phyloP scores from a whole-genome alignment of 2,113 vertebrate genomes.

The Barbus barbus region DNA sequence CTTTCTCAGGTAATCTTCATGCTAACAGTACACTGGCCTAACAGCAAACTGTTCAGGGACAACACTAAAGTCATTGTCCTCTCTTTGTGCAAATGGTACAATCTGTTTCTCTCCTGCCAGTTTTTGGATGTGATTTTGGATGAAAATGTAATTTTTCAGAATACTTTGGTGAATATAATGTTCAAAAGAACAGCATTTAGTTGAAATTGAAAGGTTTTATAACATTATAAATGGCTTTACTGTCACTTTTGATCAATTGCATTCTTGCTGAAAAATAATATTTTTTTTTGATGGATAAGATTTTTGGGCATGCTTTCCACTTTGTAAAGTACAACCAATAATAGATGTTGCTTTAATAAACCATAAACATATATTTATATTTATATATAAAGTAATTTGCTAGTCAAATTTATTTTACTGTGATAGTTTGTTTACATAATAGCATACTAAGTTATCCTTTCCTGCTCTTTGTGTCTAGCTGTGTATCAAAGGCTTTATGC shows the following conservation, averaged over 20 bases:
- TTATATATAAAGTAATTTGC: no score
- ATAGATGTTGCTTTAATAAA: neutral
- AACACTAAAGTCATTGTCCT: neutral
- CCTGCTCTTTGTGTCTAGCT: no score
- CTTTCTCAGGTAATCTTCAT: neutral
- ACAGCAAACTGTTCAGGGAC: neutral
- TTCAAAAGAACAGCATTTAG: neutral
- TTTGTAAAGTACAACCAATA: neutral
- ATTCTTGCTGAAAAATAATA: neutral
- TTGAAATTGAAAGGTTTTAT: neutral
- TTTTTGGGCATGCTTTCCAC: neutral
- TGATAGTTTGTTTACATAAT: no score
- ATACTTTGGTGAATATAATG: neutral
- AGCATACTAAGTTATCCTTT: no score
- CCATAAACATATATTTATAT: no score
- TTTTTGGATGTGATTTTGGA: neutral
- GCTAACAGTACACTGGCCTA: neutral
- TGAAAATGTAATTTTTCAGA: neutral
- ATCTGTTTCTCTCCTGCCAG: neutral
- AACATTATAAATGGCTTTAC: neutral
- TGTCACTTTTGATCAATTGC: neutral
- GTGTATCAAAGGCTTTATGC: no score
- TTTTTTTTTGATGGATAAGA: neutral
- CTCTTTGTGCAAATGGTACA: neutral
- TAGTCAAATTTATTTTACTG: no score